Percentiles rank a stretch among this genome's conserved stretches.
Evolutionary conservation across 2,113 vertebrate species (phyloP).

Genomic region (Rhinopomastus cyanomelas): DNA sequence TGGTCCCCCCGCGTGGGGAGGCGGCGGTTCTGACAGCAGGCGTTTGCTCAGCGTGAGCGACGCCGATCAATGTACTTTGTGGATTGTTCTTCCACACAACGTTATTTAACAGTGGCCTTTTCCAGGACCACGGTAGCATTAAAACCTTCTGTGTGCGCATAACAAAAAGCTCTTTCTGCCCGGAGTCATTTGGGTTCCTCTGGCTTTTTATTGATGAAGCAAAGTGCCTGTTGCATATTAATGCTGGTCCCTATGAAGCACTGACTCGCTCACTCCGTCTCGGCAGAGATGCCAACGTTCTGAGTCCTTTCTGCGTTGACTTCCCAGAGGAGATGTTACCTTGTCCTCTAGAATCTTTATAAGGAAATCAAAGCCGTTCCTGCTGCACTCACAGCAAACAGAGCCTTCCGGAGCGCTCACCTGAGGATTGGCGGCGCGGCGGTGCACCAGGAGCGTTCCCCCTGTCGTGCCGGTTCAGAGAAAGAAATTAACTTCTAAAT

Average conservation of each 20-base stretch:
- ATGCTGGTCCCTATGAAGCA: background rate
- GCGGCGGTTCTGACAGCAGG: too few relatives aligned
- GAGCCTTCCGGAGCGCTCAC: background rate
- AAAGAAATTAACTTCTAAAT: slow-evolving; percentile 1
- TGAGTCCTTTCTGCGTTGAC: background rate
- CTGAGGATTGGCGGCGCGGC: slow-evolving; percentile 8
- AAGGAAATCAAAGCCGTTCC: slow-evolving; percentile 52
- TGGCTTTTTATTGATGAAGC: slow-evolving; percentile 10
- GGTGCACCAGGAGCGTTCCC: background rate
- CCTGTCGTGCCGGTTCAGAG: slow-evolving; percentile 29
- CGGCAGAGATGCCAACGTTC: background rate
- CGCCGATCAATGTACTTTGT: too few relatives aligned
- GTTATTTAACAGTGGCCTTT: slow-evolving; percentile 48
- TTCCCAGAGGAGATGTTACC: slow-evolving; percentile 34
- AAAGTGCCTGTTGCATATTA: slow-evolving; percentile 41
- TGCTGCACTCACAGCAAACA: background rate
- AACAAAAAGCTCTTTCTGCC: slow-evolving; percentile 33
- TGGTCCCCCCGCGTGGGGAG: too few relatives aligned
- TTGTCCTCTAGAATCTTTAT: slow-evolving; percentile 39
- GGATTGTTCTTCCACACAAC: background rate
- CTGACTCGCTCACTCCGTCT: background rate
- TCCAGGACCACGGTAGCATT: slow-evolving; percentile 16
- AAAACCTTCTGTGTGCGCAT: background rate
- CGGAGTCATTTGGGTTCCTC: background rate
- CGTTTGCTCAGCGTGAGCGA: too few relatives aligned